Conservation (phyloP, 2,888 invertebrate species). For the Eustalomyia histrio region DNA sequence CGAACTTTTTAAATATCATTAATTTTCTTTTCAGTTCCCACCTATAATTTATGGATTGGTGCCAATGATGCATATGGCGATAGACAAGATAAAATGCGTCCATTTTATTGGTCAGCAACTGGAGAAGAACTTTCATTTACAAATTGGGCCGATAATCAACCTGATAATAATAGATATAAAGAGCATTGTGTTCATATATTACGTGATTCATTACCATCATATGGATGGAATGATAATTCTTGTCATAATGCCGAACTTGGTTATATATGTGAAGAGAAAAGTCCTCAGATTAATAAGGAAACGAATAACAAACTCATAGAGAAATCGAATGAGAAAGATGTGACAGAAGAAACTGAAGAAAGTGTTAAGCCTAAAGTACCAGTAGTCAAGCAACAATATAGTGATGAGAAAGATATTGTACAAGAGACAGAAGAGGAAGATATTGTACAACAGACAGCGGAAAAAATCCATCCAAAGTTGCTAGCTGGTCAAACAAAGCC, state of each 20-base stretch:
- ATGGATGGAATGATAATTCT: slow-evolving; percentile 17
- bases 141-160: slow-evolving; percentile 21
- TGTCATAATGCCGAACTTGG: slow-evolving; percentile 10
- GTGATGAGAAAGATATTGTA: too few relatives aligned
- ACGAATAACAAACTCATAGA: too few relatives aligned
- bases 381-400: too few relatives aligned
- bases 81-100: background rate
- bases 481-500: too few relatives aligned
- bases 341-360: too few relatives aligned
- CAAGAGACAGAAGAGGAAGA: too few relatives aligned
- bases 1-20: too few relatives aligned
- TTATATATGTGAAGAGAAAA: slow-evolving; percentile 42
- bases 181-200: slow-evolving; percentile 41
- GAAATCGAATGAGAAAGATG: too few relatives aligned
- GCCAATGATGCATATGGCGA: slow-evolving; percentile 20
- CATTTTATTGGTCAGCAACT: slow-evolving; percentile 14
- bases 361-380: too few relatives aligned
- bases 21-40: background rate
- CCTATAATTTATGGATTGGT: slow-evolving; percentile 37
- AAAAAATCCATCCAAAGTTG: too few relatives aligned
- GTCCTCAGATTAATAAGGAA: too few relatives aligned
- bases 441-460: too few relatives aligned
- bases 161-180: background rate
- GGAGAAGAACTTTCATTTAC: slow-evolving; percentile 27
- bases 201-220: background rate